Percentiles rank a stretch among this genome's conserved stretches.
phyloP scores from a whole-genome alignment of 2,888 invertebrate species.

The Epirrita christyi region DNA sequence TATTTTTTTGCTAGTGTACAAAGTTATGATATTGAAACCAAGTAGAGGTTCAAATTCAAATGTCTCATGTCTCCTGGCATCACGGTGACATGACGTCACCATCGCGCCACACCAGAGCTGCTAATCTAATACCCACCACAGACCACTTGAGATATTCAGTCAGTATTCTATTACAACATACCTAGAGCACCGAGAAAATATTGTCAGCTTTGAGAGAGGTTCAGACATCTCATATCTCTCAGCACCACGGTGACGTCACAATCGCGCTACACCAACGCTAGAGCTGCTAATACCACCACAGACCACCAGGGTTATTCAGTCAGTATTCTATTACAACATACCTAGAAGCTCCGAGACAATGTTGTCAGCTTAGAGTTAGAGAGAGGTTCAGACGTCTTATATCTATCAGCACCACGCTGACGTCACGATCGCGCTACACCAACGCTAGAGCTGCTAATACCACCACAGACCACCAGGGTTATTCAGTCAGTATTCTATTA shows the following conservation, averaged over 20 bases:
- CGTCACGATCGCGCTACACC: conserved; percentile 90
- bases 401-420: conserved; percentile 92
- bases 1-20: no score
- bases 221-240: conserved; percentile 94
- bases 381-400: conserved; percentile 93
- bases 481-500: background rate
- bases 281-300: conserved; percentile 91
- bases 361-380: conserved; percentile 95
- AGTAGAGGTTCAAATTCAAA: no score
- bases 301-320: conserved; percentile 85
- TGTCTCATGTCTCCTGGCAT: no score
- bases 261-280: conserved; percentile 91
- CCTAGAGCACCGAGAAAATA: conserved; percentile 98
- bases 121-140: conserved; percentile 92
- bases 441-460: conserved; percentile 90
- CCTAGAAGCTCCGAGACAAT: conserved; percentile 98
- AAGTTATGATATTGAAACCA: no score
- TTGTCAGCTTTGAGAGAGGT: conserved; percentile 95
- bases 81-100: conserved; percentile 89
- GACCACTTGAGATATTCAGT: conserved; percentile 92
- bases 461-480: conserved; percentile 90
- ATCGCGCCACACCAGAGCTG: conserved; percentile 91
- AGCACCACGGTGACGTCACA: conserved; percentile 90
- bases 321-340: conserved; percentile 1
- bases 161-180: background rate